A percentile compares a stretch with the other conserved stretches of the same genome.
phyloP scores from a whole-genome alignment of 2,113 vertebrate species.

The Diphyllodes magnificus region DNA sequence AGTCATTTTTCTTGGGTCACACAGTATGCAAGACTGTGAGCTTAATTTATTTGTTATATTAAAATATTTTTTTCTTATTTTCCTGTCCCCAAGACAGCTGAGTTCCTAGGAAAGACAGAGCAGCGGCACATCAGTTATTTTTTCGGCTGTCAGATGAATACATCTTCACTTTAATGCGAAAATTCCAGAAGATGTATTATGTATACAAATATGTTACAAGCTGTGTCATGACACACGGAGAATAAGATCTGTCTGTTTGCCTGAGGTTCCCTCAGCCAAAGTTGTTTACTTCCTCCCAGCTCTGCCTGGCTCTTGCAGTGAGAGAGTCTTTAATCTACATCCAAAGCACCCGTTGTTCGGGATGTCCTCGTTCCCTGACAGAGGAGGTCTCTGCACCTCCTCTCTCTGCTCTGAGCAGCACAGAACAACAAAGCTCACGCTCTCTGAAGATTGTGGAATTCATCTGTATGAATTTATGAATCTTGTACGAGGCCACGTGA shows the following conservation, averaged over 20 bases:
- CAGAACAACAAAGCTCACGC: not conserved
- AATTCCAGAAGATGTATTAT: constrained; percentile 6
- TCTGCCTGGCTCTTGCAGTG: not conserved
- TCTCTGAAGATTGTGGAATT: not conserved
- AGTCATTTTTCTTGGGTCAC: not conserved
- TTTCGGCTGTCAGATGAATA: not conserved
- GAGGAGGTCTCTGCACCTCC: not conserved
- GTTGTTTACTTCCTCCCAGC: not conserved
- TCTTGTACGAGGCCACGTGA: not conserved
- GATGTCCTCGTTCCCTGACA: not conserved
- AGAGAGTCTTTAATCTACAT: not conserved
- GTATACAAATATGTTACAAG: constrained; percentile 6
- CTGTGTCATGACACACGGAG: not conserved
- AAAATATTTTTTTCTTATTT: not conserved
- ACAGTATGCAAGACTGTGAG: not conserved
- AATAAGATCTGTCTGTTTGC: not conserved
- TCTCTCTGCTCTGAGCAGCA: not conserved
- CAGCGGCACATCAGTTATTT: not conserved
- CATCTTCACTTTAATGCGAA: not conserved
- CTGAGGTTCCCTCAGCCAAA: not conserved
- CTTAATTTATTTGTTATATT: not conserved
- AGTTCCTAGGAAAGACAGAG: not conserved
- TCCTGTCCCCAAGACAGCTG: not conserved
- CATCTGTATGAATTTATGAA: not conserved
- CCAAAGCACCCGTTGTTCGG: not conserved